Conservation (phyloP, 2,888 invertebrate genomes). For the Cylloceria caligata region DNA sequence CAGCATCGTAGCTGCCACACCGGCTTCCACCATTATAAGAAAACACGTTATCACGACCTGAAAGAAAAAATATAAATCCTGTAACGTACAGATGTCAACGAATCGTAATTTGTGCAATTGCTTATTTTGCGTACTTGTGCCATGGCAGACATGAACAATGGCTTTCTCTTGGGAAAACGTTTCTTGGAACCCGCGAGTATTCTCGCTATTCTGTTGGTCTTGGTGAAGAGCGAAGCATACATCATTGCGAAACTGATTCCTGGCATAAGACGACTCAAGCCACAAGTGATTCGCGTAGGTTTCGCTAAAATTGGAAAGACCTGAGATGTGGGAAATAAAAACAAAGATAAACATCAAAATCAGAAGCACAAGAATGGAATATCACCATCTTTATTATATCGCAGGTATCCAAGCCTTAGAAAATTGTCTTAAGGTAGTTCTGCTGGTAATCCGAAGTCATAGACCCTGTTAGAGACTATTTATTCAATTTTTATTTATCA, state of each 20-base stretch:
- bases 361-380: background rate
- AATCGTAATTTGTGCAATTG: background rate
- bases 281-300: slow-evolving; percentile 87
- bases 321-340: slow-evolving; percentile 59
- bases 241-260: slow-evolving; percentile 90
- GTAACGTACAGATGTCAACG: background rate
- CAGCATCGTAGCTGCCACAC: slow-evolving; percentile 87
- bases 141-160: slow-evolving; percentile 88
- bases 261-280: slow-evolving; percentile 87
- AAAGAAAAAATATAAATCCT: slow-evolving; percentile 42
- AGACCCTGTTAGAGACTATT: no score
- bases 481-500: no score
- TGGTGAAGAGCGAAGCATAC: slow-evolving; percentile 90
- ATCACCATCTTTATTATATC: no score
- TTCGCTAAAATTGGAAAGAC: slow-evolving; percentile 88
- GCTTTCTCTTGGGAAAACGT: slow-evolving; percentile 89
- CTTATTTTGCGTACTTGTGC: slow-evolving; percentile 84
- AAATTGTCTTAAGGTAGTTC: no score
- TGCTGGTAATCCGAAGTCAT: no score
- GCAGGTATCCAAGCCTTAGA: no score
- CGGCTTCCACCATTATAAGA: slow-evolving; percentile 89
- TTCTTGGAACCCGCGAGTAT: slow-evolving; percentile 91
- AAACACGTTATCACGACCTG: slow-evolving; percentile 88
- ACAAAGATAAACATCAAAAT: background rate
- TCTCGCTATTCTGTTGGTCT: slow-evolving; percentile 91